These are phyloP conservation scores for Ctenomys sociabilis DNA, from an alignment of 2,113 vertebrate species.

Conservation along the genomic window DNA sequence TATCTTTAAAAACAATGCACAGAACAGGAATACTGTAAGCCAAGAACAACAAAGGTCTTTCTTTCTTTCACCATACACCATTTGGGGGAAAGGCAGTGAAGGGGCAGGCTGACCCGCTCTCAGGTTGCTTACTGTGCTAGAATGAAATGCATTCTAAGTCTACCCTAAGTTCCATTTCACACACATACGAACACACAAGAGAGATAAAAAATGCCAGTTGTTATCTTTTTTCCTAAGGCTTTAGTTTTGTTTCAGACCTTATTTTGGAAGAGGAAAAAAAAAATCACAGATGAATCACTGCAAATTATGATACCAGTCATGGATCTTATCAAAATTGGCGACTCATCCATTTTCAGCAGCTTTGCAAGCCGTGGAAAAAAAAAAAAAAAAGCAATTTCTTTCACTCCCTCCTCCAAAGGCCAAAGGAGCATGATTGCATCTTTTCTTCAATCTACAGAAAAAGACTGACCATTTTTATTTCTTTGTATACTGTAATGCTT, in stretches of 20 bases:
- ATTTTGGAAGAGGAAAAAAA: conserved; percentile 68
- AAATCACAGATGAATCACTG: conserved; percentile 78
- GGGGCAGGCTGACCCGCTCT: conserved; percentile 48
- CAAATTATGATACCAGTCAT: conserved; percentile 70
- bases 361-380: conserved; percentile 67
- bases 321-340: conserved; percentile 75
- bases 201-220: conserved; percentile 68
- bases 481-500: not conserved
- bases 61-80: not conserved
- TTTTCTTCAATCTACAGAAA: not conserved
- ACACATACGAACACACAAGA: conserved; percentile 46
- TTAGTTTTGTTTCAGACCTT: conserved; percentile 77
- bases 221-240: conserved; percentile 69
- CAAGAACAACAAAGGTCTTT: not conserved
- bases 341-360: conserved; percentile 74
- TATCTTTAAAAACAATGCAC: not conserved
- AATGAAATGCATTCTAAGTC: conserved; percentile 62
- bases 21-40: not conserved
- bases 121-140: conserved; percentile 41
- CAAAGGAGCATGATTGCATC: conserved; percentile 50
- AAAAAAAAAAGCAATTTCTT: conserved; percentile 69
- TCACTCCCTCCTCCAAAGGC: conserved; percentile 55
- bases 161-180: conserved; percentile 57
- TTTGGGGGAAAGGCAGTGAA: not conserved
- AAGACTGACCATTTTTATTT: not conserved